Evolutionary conservation across 2,113 vertebrate genomes (phyloP).

Genomic region (Cathartes aura): DNA sequence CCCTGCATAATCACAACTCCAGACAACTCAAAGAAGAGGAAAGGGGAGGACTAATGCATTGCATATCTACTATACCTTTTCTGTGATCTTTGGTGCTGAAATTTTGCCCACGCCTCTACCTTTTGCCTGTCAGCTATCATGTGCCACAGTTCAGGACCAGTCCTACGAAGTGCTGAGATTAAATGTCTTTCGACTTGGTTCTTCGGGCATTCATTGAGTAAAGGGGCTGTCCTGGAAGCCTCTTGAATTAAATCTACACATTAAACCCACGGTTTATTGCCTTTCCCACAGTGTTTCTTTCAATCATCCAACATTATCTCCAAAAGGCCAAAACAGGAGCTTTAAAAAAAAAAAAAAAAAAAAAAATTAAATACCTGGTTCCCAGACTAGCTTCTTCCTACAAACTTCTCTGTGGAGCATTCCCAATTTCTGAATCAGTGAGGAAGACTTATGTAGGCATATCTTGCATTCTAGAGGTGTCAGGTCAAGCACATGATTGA

Average conservation of each 20-base stretch:
- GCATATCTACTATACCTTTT: not conserved
- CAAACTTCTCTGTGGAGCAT: not conserved
- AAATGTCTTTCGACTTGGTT: not conserved
- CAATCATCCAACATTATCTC: not conserved
- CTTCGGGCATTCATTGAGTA: not conserved
- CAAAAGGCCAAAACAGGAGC: not conserved
- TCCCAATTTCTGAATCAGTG: not conserved
- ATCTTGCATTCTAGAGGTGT: not conserved
- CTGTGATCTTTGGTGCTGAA: not conserved
- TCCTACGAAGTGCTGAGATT: not conserved
- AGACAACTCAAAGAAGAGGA: not conserved
- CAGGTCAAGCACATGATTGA: not conserved
- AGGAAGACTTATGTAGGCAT: not conserved
- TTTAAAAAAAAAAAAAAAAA: not conserved
- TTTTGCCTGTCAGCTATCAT: not conserved
- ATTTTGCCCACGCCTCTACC: not conserved
- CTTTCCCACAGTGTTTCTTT: not conserved
- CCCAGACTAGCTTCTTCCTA: not conserved
- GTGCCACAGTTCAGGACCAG: not conserved
- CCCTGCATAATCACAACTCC: not conserved
- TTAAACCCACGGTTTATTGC: not conserved
- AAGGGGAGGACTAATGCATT: fast-evolving
- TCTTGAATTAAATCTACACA: not conserved
- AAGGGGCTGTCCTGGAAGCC: not conserved
- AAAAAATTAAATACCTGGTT: not conserved